A percentile compares a stretch with the other conserved stretches of the same genome.
Evolutionary conservation across 2,888 invertebrate genomes (phyloP).

Genomic region (Lasioglossum oenotherae): DNA sequence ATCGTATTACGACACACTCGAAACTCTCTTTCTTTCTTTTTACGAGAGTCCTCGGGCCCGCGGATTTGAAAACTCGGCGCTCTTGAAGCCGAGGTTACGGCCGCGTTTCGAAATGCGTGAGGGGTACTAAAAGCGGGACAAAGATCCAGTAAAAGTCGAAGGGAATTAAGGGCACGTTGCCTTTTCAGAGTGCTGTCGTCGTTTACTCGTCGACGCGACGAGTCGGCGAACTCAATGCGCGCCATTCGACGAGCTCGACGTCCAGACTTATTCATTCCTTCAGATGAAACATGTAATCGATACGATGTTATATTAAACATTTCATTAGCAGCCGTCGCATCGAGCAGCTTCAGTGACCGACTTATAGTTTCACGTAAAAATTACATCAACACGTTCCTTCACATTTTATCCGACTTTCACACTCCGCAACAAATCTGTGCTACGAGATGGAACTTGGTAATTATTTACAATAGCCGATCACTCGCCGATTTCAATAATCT

Average conservation of each 20-base stretch:
- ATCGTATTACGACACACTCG: constrained; percentile 51
- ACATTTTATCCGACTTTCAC: neutral
- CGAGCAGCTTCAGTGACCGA: neutral
- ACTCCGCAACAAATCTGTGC: no score
- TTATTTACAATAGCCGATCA: no score
- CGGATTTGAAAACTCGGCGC: constrained; percentile 35
- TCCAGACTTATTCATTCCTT: neutral
- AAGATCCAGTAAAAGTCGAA: constrained; percentile 44
- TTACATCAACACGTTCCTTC: neutral
- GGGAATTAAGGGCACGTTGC: constrained; percentile 27
- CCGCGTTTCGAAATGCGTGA: constrained; percentile 33
- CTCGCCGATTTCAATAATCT: no score
- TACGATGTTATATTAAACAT: neutral
- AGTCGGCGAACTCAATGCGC: neutral
- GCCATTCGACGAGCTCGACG: neutral
- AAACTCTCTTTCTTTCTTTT: constrained; percentile 33
- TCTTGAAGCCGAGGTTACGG: constrained; percentile 21
- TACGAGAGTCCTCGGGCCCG: constrained; percentile 28
- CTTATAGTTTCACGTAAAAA: neutral
- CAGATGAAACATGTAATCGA: neutral
- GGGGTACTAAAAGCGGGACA: constrained; percentile 34
- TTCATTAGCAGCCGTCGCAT: neutral
- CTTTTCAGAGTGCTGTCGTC: constrained; percentile 5
- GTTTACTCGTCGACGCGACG: constrained; percentile 14
- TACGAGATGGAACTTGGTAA: no score